Percentiles rank a stretch among this genome's conserved stretches.
These are phyloP conservation scores for Callionymus lyra DNA, from an alignment of 2,113 vertebrate species.

Conservation along the genomic window DNA sequence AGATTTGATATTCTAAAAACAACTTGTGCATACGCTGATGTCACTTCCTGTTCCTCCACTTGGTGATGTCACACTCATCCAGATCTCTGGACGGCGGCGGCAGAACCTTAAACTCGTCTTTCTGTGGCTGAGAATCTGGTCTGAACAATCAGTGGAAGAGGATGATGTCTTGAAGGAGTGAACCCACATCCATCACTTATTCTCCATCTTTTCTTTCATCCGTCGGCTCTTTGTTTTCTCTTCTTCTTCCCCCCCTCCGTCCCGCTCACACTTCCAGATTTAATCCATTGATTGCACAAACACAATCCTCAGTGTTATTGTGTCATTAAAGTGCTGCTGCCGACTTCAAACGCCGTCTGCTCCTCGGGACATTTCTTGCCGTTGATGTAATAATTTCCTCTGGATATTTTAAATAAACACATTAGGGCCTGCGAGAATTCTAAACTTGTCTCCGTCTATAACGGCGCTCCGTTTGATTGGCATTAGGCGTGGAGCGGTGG, in stretches of 20 bases:
- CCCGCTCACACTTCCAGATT: constrained; percentile 74
- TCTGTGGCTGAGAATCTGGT: too few relatives aligned
- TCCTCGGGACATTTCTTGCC: constrained; percentile 73
- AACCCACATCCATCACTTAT: too few relatives aligned
- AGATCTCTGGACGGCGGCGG: too few relatives aligned
- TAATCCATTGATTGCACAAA: constrained; percentile 89
- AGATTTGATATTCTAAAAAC: too few relatives aligned
- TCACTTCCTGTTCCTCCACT: too few relatives aligned
- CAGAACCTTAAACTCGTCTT: too few relatives aligned
- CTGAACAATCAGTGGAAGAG: too few relatives aligned
- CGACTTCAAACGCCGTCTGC: constrained; percentile 73
- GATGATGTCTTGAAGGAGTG: too few relatives aligned
- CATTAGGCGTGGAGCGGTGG: constrained; percentile 66
- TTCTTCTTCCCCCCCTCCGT: constrained; percentile 18
- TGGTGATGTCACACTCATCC: too few relatives aligned
- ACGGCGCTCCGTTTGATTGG: constrained; percentile 76
- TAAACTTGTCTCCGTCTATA: constrained; percentile 83
- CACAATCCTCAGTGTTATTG: constrained; percentile 86
- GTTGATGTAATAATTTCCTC: constrained; percentile 90
- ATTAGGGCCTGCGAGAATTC: constrained; percentile 82
- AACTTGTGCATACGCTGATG: too few relatives aligned
- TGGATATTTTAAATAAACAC: constrained; percentile 97
- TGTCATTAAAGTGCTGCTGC: constrained; percentile 79
- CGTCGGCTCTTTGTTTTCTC: neutral
- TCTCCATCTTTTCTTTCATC: too few relatives aligned